These are phyloP conservation scores for Caenorhabditis brenneri DNA, from an alignment of 1,140 invertebrate genomes.

Conservation along the genomic window DNA sequence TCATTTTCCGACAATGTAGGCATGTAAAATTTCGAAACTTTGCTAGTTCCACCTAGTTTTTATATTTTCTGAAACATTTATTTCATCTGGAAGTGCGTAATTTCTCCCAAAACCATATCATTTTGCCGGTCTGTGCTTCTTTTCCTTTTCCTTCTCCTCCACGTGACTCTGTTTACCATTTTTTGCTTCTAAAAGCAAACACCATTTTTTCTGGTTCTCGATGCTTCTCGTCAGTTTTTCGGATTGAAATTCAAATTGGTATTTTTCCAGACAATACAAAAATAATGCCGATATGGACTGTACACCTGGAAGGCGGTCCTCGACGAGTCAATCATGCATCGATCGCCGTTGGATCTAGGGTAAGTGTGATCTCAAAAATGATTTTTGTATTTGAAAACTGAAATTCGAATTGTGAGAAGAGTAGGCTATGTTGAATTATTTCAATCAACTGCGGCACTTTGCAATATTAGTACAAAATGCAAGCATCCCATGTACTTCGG, in stretches of 20 bases:
- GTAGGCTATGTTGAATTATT: too few species aligned
- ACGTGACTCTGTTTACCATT: constrained; percentile 20
- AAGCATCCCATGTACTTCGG: too few species aligned
- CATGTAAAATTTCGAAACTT: too few species aligned
- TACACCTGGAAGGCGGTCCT: constrained; percentile 82
- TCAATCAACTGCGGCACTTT: too few species aligned
- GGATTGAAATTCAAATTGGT: background rate
- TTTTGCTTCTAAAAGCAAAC: background rate
- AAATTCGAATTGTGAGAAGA: too few species aligned
- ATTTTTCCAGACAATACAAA: constrained; percentile 11
- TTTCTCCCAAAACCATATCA: too few species aligned
- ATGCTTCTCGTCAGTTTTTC: background rate
- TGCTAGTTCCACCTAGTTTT: too few species aligned
- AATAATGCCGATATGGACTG: constrained; percentile 76
- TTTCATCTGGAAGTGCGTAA: too few species aligned
- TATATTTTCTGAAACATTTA: too few species aligned
- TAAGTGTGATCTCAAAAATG: background rate
- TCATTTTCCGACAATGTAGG: too few species aligned
- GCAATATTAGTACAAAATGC: too few species aligned
- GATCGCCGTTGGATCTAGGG: constrained; percentile 75
- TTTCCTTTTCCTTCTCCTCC: background rate
- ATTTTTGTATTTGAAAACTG: background rate
- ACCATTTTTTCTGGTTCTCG: background rate
- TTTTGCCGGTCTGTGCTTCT: background rate
- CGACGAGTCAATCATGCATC: constrained; percentile 86